Evolutionary conservation across 2,113 vertebrate genomes (phyloP).

Genomic region (Anguilla japonica): DNA sequence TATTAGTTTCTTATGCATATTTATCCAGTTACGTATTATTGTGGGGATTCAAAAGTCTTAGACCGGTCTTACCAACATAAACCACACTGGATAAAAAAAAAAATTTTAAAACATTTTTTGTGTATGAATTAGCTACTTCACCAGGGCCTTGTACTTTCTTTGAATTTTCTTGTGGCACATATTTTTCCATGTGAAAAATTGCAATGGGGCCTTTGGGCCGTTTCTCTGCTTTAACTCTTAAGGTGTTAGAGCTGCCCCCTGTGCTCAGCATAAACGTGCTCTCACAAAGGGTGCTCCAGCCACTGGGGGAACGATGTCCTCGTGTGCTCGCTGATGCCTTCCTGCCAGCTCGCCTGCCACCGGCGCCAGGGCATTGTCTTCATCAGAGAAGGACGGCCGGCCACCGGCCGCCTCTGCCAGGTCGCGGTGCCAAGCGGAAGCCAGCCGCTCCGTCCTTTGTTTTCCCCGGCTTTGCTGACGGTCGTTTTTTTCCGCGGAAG

Average conservation of each 20-base stretch:
- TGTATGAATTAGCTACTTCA: background rate
- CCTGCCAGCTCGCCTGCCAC: no score
- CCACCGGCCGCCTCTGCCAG: background rate
- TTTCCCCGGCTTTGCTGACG: background rate
- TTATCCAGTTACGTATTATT: background rate
- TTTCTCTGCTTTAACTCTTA: background rate
- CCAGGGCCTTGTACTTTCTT: no score
- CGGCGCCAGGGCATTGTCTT: background rate
- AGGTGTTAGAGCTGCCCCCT: background rate
- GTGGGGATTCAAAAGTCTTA: background rate
- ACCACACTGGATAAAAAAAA: no score
- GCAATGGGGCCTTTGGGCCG: background rate
- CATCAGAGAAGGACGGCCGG: background rate
- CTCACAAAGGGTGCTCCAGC: background rate
- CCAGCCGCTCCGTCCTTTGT: background rate
- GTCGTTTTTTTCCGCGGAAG: background rate
- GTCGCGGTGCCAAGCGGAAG: background rate
- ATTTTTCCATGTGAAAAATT: background rate
- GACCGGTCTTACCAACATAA: background rate
- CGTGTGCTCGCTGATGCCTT: no score
- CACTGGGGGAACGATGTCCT: no score
- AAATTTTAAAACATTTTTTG: background rate
- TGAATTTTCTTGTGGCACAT: background rate
- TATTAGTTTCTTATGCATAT: no score
- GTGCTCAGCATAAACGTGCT: background rate